These are phyloP conservation scores for Malurus alboscapulatus DNA, from an alignment of 2,113 vertebrate species.

Conservation along the genomic window DNA sequence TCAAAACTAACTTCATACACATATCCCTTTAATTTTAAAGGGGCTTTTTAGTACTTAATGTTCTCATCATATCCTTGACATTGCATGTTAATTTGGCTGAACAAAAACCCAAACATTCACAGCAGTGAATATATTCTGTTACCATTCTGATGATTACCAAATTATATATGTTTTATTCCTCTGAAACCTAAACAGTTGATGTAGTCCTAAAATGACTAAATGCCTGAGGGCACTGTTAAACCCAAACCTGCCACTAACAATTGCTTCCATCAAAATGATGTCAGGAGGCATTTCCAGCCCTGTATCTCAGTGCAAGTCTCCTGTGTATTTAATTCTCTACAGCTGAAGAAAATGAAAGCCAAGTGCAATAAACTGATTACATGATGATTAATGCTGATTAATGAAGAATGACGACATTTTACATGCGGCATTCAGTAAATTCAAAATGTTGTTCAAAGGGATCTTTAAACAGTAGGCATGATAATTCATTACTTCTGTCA, in stretches of 20 bases:
- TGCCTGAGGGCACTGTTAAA: slow-evolving; percentile 55
- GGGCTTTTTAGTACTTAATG: not conserved
- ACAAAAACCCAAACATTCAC: not conserved
- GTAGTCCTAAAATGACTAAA: slow-evolving; percentile 40
- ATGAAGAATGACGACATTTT: slow-evolving; percentile 51
- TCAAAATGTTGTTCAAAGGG: slow-evolving; percentile 25
- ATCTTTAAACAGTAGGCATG: slow-evolving; percentile 9
- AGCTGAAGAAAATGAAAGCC: slow-evolving; percentile 51
- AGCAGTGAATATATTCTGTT: not conserved
- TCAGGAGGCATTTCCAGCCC: slow-evolving; percentile 59
- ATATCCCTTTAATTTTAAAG: not conserved
- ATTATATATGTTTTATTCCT: slow-evolving; percentile 25
- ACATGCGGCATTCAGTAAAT: slow-evolving; percentile 39
- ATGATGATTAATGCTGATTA: slow-evolving; percentile 56
- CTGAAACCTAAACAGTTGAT: slow-evolving; percentile 27
- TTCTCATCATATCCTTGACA: not conserved
- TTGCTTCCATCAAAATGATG: slow-evolving; percentile 59
- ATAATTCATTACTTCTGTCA: slow-evolving; percentile 36
- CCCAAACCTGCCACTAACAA: slow-evolving; percentile 63
- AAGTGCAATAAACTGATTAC: slow-evolving; percentile 63
- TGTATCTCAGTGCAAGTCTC: slow-evolving; percentile 33
- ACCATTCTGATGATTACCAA: not conserved
- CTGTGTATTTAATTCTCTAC: slow-evolving; percentile 47
- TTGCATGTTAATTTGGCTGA: not conserved
- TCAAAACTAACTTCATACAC: slow-evolving; percentile 4